These are phyloP conservation scores for Tympanoctomys barrerae DNA, from an alignment of 2,797 vertebrate species.

Conservation along the genomic window DNA sequence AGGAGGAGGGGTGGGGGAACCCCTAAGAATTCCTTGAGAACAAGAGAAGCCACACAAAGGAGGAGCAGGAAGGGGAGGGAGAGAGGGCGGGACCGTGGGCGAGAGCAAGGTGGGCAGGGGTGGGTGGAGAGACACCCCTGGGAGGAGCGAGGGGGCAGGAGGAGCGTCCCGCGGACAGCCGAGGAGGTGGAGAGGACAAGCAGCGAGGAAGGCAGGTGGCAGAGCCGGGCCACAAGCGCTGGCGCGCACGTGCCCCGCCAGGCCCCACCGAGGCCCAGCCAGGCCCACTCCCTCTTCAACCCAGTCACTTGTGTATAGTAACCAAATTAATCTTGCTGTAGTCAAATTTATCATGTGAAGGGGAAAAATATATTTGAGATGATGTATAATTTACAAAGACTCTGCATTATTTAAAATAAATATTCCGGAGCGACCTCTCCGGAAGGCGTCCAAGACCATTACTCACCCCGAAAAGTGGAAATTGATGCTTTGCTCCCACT, in stretches of 20 bases:
- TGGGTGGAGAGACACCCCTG: not conserved
- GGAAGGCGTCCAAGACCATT: constrained; percentile 83
- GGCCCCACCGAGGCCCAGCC: constrained; percentile 67
- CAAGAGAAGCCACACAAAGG: constrained; percentile 66
- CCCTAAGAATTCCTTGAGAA: constrained; percentile 68
- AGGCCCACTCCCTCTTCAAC: constrained; percentile 57
- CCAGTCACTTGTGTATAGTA: constrained; percentile 80
- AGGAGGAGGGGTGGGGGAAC: constrained; percentile 28
- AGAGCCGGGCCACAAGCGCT: not conserved
- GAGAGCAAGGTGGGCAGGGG: not conserved
- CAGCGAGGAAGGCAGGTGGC: not conserved
- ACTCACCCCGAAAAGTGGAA: constrained; percentile 84
- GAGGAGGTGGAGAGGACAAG: not conserved
- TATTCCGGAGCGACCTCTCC: constrained; percentile 80
- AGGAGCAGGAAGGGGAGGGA: constrained; percentile 43
- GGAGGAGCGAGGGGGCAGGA: not conserved
- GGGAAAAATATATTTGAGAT: constrained; percentile 86
- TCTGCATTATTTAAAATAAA: constrained; percentile 87
- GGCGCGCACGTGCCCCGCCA: constrained; percentile 50
- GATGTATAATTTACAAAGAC: constrained; percentile 89
- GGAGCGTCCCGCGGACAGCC: not conserved
- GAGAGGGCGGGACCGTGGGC: not conserved
- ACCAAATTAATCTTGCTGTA: constrained; percentile 86
- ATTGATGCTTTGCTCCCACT: constrained; percentile 80
- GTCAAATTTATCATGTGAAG: constrained; percentile 88